These are phyloP conservation scores for Pedetes capensis DNA, from an alignment of 2,113 vertebrate species.

Conservation along the genomic window DNA sequence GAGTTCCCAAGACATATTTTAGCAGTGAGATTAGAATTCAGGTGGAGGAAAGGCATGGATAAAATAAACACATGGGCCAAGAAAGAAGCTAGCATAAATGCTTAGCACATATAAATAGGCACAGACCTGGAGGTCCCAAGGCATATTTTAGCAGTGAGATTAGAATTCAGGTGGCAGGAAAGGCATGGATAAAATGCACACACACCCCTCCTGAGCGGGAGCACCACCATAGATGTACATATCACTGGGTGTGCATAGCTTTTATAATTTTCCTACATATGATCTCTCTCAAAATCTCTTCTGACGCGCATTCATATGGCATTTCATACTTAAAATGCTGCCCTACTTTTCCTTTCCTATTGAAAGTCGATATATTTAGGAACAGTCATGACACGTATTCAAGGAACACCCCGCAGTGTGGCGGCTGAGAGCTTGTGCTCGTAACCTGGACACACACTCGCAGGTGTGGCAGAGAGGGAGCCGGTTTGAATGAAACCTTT, in stretches of 20 bases:
- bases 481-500: constrained; percentile 34
- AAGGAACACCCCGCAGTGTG: constrained; percentile 54
- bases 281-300: constrained; percentile 21
- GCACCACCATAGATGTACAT: not conserved
- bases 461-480: not conserved
- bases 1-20: not conserved
- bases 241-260: not conserved
- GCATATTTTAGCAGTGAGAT: not conserved
- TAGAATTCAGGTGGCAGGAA: not conserved
- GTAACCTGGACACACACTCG: not conserved
- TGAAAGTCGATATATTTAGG: constrained; percentile 47
- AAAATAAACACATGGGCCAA: not conserved
- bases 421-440: not conserved
- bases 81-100: not conserved
- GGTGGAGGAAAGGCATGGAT: not conserved
- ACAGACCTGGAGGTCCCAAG: not conserved
- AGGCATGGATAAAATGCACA: not conserved
- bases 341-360: constrained; percentile 56
- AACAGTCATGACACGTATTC: constrained; percentile 20
- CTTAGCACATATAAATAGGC: not conserved
- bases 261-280: not conserved
- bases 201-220: not conserved
- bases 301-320: constrained; percentile 5
- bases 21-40: not conserved
- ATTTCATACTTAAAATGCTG: constrained; percentile 33